Conservation (phyloP, 1,140 invertebrate species). For the Nilaparvata lugens region DNA sequence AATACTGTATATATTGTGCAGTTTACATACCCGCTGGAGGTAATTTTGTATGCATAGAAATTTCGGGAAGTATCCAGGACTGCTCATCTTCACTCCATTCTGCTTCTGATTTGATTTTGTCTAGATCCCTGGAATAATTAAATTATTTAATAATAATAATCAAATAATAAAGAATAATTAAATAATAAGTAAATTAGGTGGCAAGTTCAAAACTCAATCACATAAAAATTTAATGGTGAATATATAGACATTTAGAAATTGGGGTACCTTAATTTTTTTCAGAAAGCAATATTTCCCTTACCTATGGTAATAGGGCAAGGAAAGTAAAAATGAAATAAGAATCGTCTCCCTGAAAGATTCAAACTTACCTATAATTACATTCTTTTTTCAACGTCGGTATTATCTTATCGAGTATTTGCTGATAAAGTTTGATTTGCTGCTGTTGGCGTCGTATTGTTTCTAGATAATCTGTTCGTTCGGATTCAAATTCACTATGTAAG, state of each 20-base stretch:
- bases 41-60: constrained; percentile 51
- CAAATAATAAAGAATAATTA: too few species aligned
- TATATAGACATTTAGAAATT: too few species aligned
- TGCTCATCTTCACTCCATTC: constrained; percentile 68
- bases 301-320: too few species aligned
- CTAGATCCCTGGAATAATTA: constrained; percentile 45
- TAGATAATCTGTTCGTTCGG: constrained; percentile 72
- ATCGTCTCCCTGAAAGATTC: too few species aligned
- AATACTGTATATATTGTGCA: too few species aligned
- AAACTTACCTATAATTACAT: constrained; percentile 56
- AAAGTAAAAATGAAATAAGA: too few species aligned
- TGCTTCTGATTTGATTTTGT: constrained; percentile 56
- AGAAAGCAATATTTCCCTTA: too few species aligned
- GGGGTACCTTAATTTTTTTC: too few species aligned
- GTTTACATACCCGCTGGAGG: constrained; percentile 46
- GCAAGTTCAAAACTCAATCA: too few species aligned
- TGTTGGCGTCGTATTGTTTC: constrained; percentile 75
- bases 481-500: constrained; percentile 75
- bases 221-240: too few species aligned
- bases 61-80: constrained; percentile 61
- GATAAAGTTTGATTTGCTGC: constrained; percentile 56
- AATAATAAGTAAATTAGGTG: too few species aligned
- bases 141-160: not conserved
- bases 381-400: constrained; percentile 61
- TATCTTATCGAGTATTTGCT: constrained; percentile 60